phyloP scores from a whole-genome alignment of 2,113 vertebrate genomes.

The Chitala chitala region DNA sequence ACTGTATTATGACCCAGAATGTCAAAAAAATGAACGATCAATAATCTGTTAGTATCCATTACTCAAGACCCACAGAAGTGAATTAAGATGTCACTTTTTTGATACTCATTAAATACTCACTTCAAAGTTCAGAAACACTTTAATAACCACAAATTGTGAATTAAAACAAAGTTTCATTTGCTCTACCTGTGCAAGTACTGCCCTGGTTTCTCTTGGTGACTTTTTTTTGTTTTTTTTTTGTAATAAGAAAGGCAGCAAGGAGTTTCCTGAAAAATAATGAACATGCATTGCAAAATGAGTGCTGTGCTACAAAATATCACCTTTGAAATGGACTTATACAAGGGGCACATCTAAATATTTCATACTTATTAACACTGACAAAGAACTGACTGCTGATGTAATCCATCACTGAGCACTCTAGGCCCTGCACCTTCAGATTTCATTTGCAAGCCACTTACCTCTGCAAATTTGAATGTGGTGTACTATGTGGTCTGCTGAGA shows the following conservation, averaged over 20 bases:
- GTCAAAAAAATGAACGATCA: too few species aligned
- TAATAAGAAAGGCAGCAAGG: background rate
- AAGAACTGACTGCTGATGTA: background rate
- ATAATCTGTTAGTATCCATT: too few species aligned
- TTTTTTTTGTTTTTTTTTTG: too few species aligned
- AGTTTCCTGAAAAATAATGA: background rate
- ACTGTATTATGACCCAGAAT: too few species aligned
- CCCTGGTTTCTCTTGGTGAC: background rate
- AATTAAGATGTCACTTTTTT: too few species aligned
- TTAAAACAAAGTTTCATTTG: background rate
- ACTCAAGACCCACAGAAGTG: too few species aligned
- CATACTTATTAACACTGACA: background rate
- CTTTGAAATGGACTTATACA: background rate
- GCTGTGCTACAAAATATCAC: background rate
- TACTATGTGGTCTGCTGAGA: constrained; percentile 8
- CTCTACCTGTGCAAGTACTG: background rate
- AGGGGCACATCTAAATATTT: background rate
- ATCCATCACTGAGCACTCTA: background rate
- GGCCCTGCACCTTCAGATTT: background rate
- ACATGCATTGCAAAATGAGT: background rate
- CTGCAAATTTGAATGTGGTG: constrained; percentile 13
- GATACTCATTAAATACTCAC: too few species aligned
- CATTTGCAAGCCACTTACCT: constrained; percentile 14
- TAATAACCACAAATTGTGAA: too few species aligned
- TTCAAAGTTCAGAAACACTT: too few species aligned